phyloP scores from a whole-genome alignment of 1,140 invertebrate genomes.

The Drosophila mayri region DNA sequence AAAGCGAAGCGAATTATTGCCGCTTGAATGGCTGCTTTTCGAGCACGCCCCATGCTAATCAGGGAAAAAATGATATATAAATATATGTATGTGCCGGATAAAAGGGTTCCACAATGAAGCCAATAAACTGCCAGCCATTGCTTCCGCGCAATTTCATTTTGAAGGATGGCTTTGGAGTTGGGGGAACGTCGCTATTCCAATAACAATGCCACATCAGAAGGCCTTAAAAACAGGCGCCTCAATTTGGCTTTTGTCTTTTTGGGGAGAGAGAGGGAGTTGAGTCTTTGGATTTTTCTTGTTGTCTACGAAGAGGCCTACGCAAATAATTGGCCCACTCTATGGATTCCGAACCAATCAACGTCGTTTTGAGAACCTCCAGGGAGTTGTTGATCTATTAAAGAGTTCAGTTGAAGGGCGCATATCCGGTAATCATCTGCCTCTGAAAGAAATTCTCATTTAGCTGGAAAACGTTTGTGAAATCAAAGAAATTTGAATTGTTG shows the following conservation, averaged over 20 bases:
- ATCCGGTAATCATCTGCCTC: conserved; percentile 26
- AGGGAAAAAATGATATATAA: conserved; percentile 50
- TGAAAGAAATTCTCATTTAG: conserved; percentile 21
- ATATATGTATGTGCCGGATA: conserved; percentile 34
- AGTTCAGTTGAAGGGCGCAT: conserved; percentile 11
- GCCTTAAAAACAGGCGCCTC: conserved; percentile 17
- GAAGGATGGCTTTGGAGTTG: conserved; percentile 37
- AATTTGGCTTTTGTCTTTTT: conserved; percentile 31
- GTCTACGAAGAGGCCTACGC: conserved; percentile 40
- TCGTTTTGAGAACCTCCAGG: conserved; percentile 43
- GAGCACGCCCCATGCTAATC: conserved; percentile 73
- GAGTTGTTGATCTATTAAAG: conserved; percentile 45
- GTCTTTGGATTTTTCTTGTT: conserved; percentile 24
- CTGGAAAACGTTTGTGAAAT: neutral
- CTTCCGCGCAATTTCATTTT: conserved; percentile 78
- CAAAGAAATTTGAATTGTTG: conserved; percentile 6
- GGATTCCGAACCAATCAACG: conserved; percentile 39
- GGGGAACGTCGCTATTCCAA: conserved; percentile 59
- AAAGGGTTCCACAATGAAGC: conserved; percentile 75
- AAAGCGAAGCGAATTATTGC: conserved; percentile 73
- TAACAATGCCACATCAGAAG: conserved; percentile 74
- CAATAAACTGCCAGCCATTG: conserved; percentile 76
- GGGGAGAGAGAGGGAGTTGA: conserved; percentile 5
- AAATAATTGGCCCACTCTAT: conserved; percentile 51
- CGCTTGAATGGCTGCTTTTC: conserved; percentile 64